phyloP scores from a whole-genome alignment of 1,140 invertebrate species.

The Anadara kagoshimensis region DNA sequence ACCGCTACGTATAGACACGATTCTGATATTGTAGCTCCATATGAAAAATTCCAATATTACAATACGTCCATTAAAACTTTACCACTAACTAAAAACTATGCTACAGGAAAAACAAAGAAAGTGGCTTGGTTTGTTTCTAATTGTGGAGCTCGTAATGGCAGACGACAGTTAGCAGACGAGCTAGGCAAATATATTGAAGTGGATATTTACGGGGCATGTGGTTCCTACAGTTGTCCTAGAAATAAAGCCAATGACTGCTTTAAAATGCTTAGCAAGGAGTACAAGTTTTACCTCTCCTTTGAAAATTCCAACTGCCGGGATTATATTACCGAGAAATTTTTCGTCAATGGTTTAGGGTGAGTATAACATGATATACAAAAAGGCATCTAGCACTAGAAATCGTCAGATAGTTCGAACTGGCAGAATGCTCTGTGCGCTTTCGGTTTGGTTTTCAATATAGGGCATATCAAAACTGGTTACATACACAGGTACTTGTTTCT shows the following conservation, averaged over 20 bases:
- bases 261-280: constrained; percentile 92
- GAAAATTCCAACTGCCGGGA: constrained; percentile 75
- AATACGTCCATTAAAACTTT: constrained; percentile 50
- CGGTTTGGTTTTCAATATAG: no score
- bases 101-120: constrained; percentile 67
- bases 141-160: constrained; percentile 77
- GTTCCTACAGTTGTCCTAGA: constrained; percentile 70
- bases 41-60: constrained; percentile 93
- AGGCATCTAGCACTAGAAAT: no score
- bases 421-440: no score
- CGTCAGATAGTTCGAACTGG: no score
- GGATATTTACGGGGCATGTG: constrained; percentile 84
- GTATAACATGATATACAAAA: no score
- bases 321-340: constrained; percentile 78
- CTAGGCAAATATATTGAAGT: constrained; percentile 77
- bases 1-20: constrained; percentile 90
- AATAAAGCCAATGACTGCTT: constrained; percentile 87
- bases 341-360: constrained; percentile 66
- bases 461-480: no score
- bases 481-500: no score
- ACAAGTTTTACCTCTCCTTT: constrained; percentile 98
- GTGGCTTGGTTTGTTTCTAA: constrained; percentile 77
- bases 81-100: constrained; percentile 64
- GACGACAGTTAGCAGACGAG: constrained; percentile 78
- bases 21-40: constrained; percentile 96